These are phyloP conservation scores for Otus sunia DNA, from an alignment of 2,113 vertebrate genomes.

Conservation along the genomic window DNA sequence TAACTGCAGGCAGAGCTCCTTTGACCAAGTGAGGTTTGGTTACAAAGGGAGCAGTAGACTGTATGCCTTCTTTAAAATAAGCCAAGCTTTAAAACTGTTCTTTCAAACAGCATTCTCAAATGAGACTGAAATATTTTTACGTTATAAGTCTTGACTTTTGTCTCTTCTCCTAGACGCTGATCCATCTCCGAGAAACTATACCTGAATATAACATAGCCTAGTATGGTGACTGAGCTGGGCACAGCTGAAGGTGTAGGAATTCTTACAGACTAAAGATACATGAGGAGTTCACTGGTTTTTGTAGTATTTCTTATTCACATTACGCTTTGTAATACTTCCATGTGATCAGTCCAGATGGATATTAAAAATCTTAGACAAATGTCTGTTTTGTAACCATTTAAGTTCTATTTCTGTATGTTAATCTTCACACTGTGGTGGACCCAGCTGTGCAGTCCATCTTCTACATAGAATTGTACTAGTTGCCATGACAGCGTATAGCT, in stretches of 20 bases:
- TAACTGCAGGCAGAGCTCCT: not conserved
- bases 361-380: not conserved
- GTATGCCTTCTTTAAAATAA: not conserved
- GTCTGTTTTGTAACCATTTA: not conserved
- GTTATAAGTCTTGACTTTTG: not conserved
- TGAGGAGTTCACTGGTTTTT: not conserved
- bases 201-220: not conserved
- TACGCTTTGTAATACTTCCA: not conserved
- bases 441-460: constrained; percentile 15
- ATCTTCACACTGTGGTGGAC: not conserved
- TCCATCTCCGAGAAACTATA: not conserved
- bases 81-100: not conserved
- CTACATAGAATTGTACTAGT: not conserved
- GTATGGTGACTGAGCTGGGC: not conserved
- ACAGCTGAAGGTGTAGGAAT: not conserved
- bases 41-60: not conserved
- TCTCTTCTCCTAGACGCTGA: not conserved
- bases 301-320: not conserved
- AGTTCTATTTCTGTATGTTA: not conserved
- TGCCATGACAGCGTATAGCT: constrained; percentile 25
- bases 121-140: not conserved
- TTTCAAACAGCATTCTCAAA: not conserved
- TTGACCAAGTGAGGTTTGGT: not conserved
- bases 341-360: not conserved
- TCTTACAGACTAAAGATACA: not conserved